A percentile compares a stretch with the other conserved stretches of the same genome.
Conservation (phyloP, 2,888 invertebrate genomes). For the Sesia apiformis region DNA sequence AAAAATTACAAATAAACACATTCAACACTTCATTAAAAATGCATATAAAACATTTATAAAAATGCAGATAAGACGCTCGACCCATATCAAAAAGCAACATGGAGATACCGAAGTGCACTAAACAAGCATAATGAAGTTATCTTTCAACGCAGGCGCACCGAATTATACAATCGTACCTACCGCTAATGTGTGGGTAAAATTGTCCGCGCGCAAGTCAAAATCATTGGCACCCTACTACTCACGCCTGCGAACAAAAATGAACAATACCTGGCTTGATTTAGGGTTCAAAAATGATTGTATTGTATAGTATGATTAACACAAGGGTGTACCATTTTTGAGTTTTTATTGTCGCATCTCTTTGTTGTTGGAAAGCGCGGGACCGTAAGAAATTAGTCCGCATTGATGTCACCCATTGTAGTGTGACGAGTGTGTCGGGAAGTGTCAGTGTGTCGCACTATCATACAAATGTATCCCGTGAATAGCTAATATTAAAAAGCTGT, state of each 20-base stretch:
- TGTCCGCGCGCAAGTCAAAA: constrained; percentile 50
- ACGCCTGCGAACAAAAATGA: constrained; percentile 1
- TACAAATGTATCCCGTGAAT: background rate
- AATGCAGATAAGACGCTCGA: constrained; percentile 1
- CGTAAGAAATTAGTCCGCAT: constrained; percentile 69
- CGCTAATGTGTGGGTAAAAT: constrained; percentile 64
- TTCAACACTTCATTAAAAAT: background rate
- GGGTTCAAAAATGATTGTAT: background rate
- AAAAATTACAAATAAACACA: background rate
- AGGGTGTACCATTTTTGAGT: constrained; percentile 1
- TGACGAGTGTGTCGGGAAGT: constrained; percentile 14
- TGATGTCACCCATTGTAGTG: constrained; percentile 45
- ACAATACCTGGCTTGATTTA: constrained; percentile 1
- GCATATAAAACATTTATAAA: background rate
- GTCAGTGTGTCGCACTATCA: constrained; percentile 18
- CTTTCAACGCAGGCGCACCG: constrained; percentile 33
- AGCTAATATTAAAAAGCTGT: background rate
- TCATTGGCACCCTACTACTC: constrained; percentile 26
- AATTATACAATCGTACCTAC: constrained; percentile 15
- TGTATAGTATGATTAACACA: background rate
- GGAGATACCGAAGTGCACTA: constrained; percentile 1
- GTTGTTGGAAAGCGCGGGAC: constrained; percentile 46
- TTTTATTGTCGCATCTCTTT: constrained; percentile 8
- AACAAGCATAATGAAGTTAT: constrained; percentile 37
- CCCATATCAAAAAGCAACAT: constrained; percentile 19